Base-by-base conservation (phyloP, 2,797 vertebrate species). In the Pseudochirops corinnae region DNA sequence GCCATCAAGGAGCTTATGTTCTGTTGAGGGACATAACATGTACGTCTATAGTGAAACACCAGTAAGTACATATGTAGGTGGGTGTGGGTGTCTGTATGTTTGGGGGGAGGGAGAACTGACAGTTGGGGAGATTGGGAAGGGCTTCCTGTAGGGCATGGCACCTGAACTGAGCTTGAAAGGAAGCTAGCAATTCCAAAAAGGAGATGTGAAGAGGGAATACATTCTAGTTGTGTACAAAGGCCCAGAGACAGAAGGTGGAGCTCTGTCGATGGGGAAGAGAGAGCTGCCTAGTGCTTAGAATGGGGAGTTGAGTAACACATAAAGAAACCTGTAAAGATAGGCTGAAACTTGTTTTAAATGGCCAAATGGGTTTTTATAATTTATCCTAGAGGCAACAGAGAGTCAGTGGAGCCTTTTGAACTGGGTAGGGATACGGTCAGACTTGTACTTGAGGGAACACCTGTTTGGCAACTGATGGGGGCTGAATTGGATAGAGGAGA, bases 391-490 rank as follows among this genome's bases (percentile, higher is more conserved):
- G 60, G 52, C 91, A 90, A 29, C 14, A 91, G 56, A 7, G 58
- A 95, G n/a, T 55, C 26, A 13, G 18, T 92, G 60, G 82, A 74
- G 33, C 26, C 14, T 74, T 74, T 39, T 74, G 13, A 18, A n/a
- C 13, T 46, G 74, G 39, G 74, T 21, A 91, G 33, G 28, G 13
- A 46, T 33, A n/a, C 57, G 0, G 5, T 74, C 1, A 28, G 28
- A 58, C 93, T 82, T 90, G 28, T 67, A 39, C 94, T 92, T 93
- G 57, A 62, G 58, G 58, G 93, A 87, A 53, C 39, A 9, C 87
- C n/a, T 33, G 14, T 82, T 24, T 92, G n/a, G n/a, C n/a, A 90
- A 1, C 29, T 50, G 52, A 29, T 95, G 16, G 60, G 53, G 31
- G 56, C n/a, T 92, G 90, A 31, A 1, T 39, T 29, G 7, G 24